Percentiles rank a stretch among this genome's conserved stretches.
Evolutionary conservation across 2,888 invertebrate species (phyloP).

Genomic region (Limnephilus lunatus): DNA sequence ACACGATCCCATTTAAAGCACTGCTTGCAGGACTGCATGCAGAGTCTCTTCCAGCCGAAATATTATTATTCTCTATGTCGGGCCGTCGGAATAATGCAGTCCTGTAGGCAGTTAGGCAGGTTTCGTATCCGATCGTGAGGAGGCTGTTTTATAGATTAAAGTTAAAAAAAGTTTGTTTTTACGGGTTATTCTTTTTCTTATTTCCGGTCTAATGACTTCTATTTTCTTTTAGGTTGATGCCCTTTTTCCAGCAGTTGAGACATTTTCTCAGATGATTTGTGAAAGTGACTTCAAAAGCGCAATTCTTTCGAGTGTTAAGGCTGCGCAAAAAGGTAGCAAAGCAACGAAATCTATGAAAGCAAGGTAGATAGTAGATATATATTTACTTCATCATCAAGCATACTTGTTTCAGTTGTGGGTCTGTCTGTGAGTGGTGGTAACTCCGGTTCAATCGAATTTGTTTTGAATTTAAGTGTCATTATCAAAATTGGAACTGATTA

Average conservation of each 20-base stretch:
- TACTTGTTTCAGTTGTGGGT: no score
- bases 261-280: slow-evolving; percentile 69
- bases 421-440: no score
- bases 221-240: slow-evolving; percentile 76
- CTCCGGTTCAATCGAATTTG: no score
- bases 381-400: no score
- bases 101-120: background rate
- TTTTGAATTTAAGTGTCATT: no score
- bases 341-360: slow-evolving; percentile 78
- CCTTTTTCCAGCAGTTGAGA: slow-evolving; percentile 73
- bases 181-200: background rate
- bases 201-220: slow-evolving; percentile 21
- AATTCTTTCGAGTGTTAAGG: slow-evolving; percentile 70
- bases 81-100: no score
- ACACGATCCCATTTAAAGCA: no score
- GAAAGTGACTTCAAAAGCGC: slow-evolving; percentile 68
- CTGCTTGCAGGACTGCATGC: no score
- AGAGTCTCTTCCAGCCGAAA: no score
- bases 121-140: background rate
- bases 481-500: no score
- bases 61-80: no score
- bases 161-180: no score
- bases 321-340: slow-evolving; percentile 74
- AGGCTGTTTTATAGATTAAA: background rate
- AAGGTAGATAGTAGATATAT: slow-evolving; percentile 70